These are phyloP conservation scores for Heliconius hermathena DNA, from an alignment of 1,140 invertebrate genomes.

Conservation along the genomic window DNA sequence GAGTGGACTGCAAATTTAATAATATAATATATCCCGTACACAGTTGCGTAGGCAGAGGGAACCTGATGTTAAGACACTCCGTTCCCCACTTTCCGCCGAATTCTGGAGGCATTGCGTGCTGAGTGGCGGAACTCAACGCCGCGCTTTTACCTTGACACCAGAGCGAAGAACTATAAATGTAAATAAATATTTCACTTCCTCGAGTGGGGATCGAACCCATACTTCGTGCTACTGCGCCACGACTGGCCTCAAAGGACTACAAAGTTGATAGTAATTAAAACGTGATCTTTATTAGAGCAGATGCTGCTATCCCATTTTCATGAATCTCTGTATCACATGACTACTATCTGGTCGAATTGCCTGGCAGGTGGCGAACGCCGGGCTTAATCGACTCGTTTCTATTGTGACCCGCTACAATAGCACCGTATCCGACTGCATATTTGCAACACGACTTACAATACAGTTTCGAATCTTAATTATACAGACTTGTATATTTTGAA, in stretches of 20 bases:
- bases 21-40: no score
- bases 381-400: constrained; percentile 27
- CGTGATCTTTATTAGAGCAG: constrained; percentile 1
- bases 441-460: constrained; percentile 31
- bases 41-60: no score
- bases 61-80: no score
- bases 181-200: no score
- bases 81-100: no score
- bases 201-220: no score
- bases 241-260: background rate
- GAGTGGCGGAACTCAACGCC: no score
- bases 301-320: constrained; percentile 17
- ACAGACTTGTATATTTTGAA: background rate
- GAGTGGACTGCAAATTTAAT: no score
- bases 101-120: no score
- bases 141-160: no score
- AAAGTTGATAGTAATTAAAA: background rate
- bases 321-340: constrained; percentile 16
- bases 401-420: constrained; percentile 29
- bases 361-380: constrained; percentile 26
- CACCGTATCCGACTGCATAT: constrained; percentile 24
- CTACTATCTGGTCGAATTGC: constrained; percentile 23
- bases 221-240: no score
- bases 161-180: no score
- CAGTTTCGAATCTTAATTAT: constrained; percentile 18